These are phyloP conservation scores for Eurosta solidaginis DNA, from an alignment of 1,140 invertebrate species.

Conservation along the genomic window DNA sequence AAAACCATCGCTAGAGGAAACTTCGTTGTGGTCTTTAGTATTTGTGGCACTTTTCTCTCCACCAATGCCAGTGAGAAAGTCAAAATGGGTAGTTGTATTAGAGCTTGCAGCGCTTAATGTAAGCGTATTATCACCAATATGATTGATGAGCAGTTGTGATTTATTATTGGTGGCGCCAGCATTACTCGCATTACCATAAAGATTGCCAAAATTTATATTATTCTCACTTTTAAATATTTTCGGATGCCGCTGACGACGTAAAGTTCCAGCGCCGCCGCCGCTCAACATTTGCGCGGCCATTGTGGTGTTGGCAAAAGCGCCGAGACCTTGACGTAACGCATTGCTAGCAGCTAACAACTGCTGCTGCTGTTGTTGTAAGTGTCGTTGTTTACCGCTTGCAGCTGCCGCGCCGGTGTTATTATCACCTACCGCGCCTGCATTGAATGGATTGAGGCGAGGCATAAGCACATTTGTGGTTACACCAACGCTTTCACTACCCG, in stretches of 20 bases:
- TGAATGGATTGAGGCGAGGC: constrained; percentile 28
- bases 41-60: neutral
- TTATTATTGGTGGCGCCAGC: neutral
- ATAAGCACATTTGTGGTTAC: neutral
- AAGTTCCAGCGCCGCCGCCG: constrained; percentile 51
- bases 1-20: neutral
- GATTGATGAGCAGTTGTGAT: constrained; percentile 19
- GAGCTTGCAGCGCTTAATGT: neutral
- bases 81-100: constrained; percentile 31
- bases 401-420: neutral
- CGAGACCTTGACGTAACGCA: constrained; percentile 52
- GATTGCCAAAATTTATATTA: constrained; percentile 48
- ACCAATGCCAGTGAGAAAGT: constrained; percentile 28
- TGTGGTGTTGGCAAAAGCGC: constrained; percentile 55
- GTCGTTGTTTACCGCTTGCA: constrained; percentile 29
- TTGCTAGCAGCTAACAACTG: constrained; percentile 53
- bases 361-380: constrained; percentile 32
- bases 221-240: constrained; percentile 58
- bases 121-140: neutral
- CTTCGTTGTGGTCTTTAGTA: neutral
- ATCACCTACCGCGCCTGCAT: neutral
- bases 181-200: constrained; percentile 41
- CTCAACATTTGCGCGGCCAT: constrained; percentile 52
- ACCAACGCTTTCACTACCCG: neutral
- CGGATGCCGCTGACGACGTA: constrained; percentile 54